Percentiles rank a stretch among this genome's conserved stretches.
Conservation (phyloP, 1,140 invertebrate genomes). For the Temnothorax curvispinosus region DNA sequence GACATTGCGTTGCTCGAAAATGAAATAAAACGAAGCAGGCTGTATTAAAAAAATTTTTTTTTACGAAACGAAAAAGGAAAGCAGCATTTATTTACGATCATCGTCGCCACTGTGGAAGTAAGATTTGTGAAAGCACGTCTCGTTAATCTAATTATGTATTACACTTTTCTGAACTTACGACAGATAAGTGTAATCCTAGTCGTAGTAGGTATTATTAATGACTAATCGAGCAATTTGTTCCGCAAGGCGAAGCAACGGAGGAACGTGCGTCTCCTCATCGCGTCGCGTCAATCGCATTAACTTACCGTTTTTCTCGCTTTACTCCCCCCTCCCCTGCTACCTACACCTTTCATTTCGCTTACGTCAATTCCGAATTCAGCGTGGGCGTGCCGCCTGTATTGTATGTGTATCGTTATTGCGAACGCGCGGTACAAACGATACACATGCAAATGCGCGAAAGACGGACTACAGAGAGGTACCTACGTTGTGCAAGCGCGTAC, state of each 20-base stretch:
- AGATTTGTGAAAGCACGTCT: background rate
- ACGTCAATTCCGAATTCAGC: conserved; percentile 59
- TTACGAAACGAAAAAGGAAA: background rate
- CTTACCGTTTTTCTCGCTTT: conserved; percentile 34
- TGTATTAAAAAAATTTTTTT: background rate
- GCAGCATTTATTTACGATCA: background rate
- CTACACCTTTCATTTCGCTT: conserved; percentile 44
- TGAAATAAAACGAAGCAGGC: background rate
- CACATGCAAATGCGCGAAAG: conserved; percentile 36
- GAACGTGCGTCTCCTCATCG: background rate
- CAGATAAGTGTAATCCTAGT: conserved; percentile 10
- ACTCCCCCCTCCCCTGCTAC: background rate
- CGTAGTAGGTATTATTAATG: conserved; percentile 16
- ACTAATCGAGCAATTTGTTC: conserved; percentile 25
- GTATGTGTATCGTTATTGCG: background rate
- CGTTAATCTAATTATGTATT: conserved; percentile 17
- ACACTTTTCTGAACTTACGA: conserved; percentile 15
- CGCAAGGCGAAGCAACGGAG: background rate
- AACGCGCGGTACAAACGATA: conserved; percentile 3
- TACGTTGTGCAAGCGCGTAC: conserved; percentile 30
- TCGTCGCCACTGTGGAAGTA: background rate
- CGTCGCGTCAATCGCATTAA: conserved; percentile 20
- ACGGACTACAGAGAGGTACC: background rate
- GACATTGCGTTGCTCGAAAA: no score
- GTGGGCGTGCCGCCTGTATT: conserved; percentile 34